Conservation (phyloP, 2,888 invertebrate species). For the Physocephala rufipes region DNA sequence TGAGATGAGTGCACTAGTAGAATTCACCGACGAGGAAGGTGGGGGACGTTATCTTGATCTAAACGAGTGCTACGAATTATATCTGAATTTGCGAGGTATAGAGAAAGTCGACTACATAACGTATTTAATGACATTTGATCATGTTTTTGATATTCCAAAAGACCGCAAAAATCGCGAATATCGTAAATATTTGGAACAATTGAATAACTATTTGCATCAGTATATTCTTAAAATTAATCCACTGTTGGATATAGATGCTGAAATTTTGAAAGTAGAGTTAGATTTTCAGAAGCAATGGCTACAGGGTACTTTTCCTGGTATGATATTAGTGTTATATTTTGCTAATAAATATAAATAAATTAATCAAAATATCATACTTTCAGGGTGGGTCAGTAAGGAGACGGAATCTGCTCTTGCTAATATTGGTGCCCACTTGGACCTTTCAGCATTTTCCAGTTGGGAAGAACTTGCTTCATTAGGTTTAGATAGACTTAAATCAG, state of each 20-base stretch:
- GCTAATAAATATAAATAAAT: neutral
- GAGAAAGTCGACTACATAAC: slow-evolving; percentile 97
- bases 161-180: slow-evolving; percentile 90
- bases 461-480: slow-evolving; percentile 97
- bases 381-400: slow-evolving; percentile 95
- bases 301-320: slow-evolving; percentile 86
- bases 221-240: slow-evolving; percentile 88
- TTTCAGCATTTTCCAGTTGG: slow-evolving; percentile 98
- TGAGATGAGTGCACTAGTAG: slow-evolving; percentile 87
- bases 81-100: slow-evolving; percentile 95
- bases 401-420: slow-evolving; percentile 92
- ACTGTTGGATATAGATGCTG: slow-evolving; percentile 80
- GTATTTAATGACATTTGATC: slow-evolving; percentile 93
- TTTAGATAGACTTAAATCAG: slow-evolving; percentile 95
- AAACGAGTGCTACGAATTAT: slow-evolving; percentile 95
- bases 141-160: slow-evolving; percentile 93
- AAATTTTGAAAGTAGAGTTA: slow-evolving; percentile 79
- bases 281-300: slow-evolving; percentile 91
- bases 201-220: slow-evolving; percentile 86
- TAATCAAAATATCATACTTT: neutral
- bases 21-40: slow-evolving; percentile 99
- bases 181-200: slow-evolving; percentile 81
- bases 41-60: slow-evolving; percentile 98
- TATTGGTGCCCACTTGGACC: slow-evolving; percentile 94
- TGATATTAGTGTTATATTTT: neutral